These are phyloP conservation scores for Calameuta pallipes DNA, from an alignment of 2,888 invertebrate genomes.

Conservation along the genomic window DNA sequence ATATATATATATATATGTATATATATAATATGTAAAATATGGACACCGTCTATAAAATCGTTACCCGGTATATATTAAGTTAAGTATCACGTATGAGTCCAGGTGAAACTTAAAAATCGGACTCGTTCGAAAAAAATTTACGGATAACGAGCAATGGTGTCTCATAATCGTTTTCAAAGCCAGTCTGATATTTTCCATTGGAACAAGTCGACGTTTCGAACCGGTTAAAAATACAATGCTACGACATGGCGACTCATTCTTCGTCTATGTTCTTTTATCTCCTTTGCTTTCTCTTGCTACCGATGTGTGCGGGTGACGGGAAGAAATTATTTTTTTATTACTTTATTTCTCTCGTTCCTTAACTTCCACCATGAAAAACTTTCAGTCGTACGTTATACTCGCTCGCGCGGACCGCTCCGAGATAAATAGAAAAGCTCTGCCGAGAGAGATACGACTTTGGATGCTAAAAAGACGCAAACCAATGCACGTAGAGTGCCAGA, in stretches of 20 bases:
- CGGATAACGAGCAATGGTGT: background rate
- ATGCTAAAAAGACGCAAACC: background rate
- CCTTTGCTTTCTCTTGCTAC: too few relatives aligned
- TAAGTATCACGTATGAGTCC: background rate
- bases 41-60: background rate
- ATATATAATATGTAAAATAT: too few relatives aligned
- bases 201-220: too few relatives aligned
- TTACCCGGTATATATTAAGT: background rate
- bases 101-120: background rate
- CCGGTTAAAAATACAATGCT: too few relatives aligned
- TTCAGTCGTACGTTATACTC: background rate
- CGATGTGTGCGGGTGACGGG: background rate
- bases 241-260: too few relatives aligned
- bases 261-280: too few relatives aligned
- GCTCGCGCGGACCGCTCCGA: background rate
- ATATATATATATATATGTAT: too few relatives aligned
- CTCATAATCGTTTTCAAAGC: background rate
- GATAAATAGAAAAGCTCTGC: slow-evolving; percentile 5
- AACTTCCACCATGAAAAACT: slow-evolving; percentile 2
- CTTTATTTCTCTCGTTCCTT: background rate
- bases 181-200: too few relatives aligned
- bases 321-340: slow-evolving; percentile 4
- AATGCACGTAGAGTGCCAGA: background rate
- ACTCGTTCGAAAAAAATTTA: background rate
- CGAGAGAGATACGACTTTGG: slow-evolving; percentile 2